Evolutionary conservation across 2,113 vertebrate species (phyloP), one percentile per base, ranked within the genome.

Genomic region (Antennarius striatus): DNA sequence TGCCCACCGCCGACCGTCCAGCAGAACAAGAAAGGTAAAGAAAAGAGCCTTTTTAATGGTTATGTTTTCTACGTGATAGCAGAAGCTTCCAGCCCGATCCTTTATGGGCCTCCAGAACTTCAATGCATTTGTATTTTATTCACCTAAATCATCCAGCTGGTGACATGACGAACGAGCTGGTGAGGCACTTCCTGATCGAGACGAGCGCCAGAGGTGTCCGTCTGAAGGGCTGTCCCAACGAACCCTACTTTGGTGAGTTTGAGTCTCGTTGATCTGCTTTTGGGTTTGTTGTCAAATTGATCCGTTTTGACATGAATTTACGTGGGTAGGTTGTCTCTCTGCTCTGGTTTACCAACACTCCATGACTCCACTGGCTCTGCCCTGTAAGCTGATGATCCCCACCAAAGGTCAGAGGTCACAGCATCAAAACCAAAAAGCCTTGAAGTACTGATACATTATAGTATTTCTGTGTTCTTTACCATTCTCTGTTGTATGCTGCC

Each of bases 281-380:
- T 48, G 3, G 2, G 32, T 9, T 9, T 14, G 4, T 22, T 9
- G 32, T 42, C 3, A 13, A 1, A 32, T 5, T 15, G 43, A 52
- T 12, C 8, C 14, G n/a, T 0, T 60, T 28, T 49, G 48, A 59
- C 13, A 13, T 14, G 53, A 32, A 47, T 47, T 4, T 3, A 12
- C 58, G 53, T 71, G 22, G 40, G 56, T 71, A 99, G 97, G 97
- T 29, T 98, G 96, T 63, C 94, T 99, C 9, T 98, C 97, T 0
- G 97, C 97, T 6, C 90, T 99, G 80, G 97, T 99, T 61, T 99
- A 99, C 86, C 97, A 99, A 86, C 97, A 99, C 89, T 97, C 97
- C 15, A 96, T 99, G 92, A 98, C 95, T 5, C 97, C 97, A 0
- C 81, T 98, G 91, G 97, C 97, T 61, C 88, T 98, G 80, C 97